Percentiles rank a stretch among this genome's conserved stretches.
phyloP scores from a whole-genome alignment of 2,797 vertebrate genomes.

The Schizothorax lantsangensis region DNA sequence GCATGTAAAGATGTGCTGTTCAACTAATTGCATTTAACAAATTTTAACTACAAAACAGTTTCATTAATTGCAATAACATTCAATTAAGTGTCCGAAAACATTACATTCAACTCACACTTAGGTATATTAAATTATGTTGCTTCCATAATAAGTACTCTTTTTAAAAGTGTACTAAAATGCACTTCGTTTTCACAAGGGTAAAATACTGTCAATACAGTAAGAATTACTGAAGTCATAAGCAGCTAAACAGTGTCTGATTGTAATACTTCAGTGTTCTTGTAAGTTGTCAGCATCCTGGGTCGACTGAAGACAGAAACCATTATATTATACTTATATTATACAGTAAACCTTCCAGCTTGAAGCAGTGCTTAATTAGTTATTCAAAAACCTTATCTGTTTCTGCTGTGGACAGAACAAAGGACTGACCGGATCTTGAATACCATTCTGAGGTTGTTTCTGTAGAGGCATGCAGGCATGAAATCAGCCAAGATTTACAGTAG shows the following conservation, averaged over 20 bases:
- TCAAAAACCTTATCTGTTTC: not conserved
- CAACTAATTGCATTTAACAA: not conserved
- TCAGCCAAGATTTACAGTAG: not conserved
- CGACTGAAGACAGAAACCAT: not conserved
- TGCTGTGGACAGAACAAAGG: not conserved
- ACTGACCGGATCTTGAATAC: not conserved
- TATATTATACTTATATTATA: conserved; percentile 6
- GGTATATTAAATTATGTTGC: not conserved
- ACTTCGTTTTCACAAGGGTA: conserved; percentile 18
- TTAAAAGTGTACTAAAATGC: not conserved
- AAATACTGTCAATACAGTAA: not conserved
- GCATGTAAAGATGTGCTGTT: not conserved
- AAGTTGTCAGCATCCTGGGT: not conserved
- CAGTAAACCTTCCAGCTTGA: conserved; percentile 5
- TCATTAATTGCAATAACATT: not conserved
- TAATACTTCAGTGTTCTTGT: not conserved
- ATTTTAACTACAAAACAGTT: not conserved
- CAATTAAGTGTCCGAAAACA: not conserved
- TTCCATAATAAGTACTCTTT: not conserved
- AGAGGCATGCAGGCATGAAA: not conserved
- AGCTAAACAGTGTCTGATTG: not conserved
- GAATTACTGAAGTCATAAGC: not conserved
- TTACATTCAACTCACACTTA: not conserved
- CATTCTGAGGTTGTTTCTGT: not conserved
- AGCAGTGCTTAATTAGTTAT: not conserved